These are phyloP conservation scores for Lasioglossum lativentre DNA, from an alignment of 2,888 invertebrate species.

Conservation along the genomic window DNA sequence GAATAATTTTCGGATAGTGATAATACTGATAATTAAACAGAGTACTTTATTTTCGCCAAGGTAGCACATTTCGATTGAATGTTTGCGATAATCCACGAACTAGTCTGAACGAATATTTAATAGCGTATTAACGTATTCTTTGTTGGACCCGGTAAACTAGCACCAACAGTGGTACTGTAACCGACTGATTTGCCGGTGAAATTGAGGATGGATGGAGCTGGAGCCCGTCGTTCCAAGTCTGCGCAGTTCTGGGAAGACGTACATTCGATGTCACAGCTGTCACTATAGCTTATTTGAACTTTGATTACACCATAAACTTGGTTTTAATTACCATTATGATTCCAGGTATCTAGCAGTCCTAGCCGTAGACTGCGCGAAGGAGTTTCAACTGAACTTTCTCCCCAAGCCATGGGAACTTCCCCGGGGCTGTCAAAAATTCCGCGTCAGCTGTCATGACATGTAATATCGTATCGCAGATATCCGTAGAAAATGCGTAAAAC, in stretches of 20 bases:
- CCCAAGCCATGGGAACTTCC: conserved; percentile 26
- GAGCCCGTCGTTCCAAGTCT: conserved; percentile 31
- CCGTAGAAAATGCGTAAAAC: conserved; percentile 2
- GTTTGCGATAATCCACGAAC: neutral
- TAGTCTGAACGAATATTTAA: neutral
- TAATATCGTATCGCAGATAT: neutral
- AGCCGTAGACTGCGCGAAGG: conserved; percentile 17
- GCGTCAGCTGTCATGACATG: conserved; percentile 17
- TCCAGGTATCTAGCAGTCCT: conserved; percentile 49
- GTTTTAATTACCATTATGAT: conserved; percentile 75
- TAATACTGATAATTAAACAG: neutral
- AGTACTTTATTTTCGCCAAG: neutral
- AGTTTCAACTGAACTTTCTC: conserved; percentile 42
- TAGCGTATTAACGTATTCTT: neutral
- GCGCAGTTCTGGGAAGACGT: conserved; percentile 60
- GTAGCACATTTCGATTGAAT: neutral
- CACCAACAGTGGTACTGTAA: neutral
- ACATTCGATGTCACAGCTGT: conserved; percentile 72
- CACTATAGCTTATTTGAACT: conserved; percentile 72
- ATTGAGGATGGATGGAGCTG: conserved; percentile 37
- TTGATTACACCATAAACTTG: conserved; percentile 75
- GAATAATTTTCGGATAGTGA: neutral
- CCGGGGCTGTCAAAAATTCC: conserved; percentile 25
- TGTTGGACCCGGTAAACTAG: neutral
- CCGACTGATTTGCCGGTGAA: neutral